A percentile compares a stretch with the other conserved stretches of the same genome.
Conservation (phyloP, 2,113 vertebrate genomes). For the Megaceryle maxima region DNA sequence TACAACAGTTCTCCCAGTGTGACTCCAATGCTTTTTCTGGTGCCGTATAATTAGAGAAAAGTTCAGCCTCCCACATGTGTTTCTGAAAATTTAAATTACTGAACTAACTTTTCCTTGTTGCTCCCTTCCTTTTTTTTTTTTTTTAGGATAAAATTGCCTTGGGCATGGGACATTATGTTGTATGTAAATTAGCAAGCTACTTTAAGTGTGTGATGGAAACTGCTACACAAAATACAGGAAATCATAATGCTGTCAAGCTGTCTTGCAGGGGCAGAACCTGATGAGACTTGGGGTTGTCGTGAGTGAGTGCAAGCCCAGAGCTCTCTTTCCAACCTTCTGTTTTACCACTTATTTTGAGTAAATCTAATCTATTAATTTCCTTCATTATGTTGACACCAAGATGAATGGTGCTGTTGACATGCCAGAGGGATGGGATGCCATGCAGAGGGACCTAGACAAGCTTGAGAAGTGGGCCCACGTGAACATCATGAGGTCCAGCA, state of each 20-base stretch:
- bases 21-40: not conserved
- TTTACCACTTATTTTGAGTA: not conserved
- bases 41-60: constrained; percentile 43
- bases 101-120: not conserved
- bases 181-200: not conserved
- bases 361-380: not conserved
- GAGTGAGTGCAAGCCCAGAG: not conserved
- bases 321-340: not conserved
- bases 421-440: too few species aligned
- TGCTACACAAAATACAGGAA: not conserved
- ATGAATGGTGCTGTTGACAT: too few species aligned
- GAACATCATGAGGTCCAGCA: too few species aligned
- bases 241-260: not conserved
- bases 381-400: not conserved
- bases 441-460: not conserved
- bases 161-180: not conserved
- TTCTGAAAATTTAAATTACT: constrained; percentile 40
- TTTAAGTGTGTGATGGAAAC: not conserved
- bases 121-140: not conserved
- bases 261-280: not conserved
- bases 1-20: not conserved
- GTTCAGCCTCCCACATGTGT: not conserved
- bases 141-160: not conserved
- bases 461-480: not conserved
- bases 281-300: not conserved